These are phyloP conservation scores for Novumbra hubbsi DNA, from an alignment of 2,797 vertebrate genomes.

Conservation along the genomic window DNA sequence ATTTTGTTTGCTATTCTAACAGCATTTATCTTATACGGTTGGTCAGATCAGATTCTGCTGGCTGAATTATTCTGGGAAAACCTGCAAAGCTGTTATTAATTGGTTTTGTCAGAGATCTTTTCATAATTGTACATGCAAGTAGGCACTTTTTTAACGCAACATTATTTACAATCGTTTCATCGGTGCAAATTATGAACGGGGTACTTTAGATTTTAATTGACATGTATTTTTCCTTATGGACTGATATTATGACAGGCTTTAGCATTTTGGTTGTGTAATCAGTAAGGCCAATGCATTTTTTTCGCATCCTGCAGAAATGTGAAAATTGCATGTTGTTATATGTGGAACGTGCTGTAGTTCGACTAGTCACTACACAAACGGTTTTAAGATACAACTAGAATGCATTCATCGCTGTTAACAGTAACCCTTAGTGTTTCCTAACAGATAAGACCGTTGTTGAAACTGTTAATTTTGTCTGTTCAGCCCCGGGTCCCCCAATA, in stretches of 20 bases:
- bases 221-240: no score
- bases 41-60: no score
- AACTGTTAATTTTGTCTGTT: background rate
- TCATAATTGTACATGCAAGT: no score
- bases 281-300: background rate
- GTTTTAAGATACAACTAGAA: background rate
- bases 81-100: no score
- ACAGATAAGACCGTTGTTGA: background rate
- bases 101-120: no score
- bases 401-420: background rate
- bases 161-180: no score
- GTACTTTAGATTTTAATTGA: no score
- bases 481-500: background rate
- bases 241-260: background rate
- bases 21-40: background rate
- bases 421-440: background rate
- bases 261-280: background rate
- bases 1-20: background rate
- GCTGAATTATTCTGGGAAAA: no score
- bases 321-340: background rate
- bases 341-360: background rate
- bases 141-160: no score
- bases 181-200: no score
- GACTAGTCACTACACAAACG: background rate
- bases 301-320: background rate